Percentiles rank a stretch among this genome's conserved stretches.
Evolutionary conservation across 1,140 invertebrate genomes (phyloP).

Genomic region (Drosophila nebulosa): DNA sequence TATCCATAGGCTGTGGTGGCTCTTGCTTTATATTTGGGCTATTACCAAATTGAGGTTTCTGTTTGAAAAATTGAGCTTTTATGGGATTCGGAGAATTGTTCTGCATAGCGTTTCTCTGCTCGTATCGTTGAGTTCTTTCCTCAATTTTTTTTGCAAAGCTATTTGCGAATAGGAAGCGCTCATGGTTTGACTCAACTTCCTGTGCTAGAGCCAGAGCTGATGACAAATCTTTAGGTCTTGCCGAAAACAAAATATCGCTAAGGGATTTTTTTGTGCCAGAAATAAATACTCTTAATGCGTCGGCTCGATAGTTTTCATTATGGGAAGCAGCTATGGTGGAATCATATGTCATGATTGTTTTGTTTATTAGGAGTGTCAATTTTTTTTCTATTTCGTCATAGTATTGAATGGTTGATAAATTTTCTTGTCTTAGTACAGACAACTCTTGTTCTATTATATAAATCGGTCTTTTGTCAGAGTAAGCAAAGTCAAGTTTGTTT

Average conservation of each 20-base stretch:
- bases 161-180: too few species aligned
- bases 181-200: too few species aligned
- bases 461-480: constrained; percentile 36
- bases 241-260: background rate
- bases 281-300: constrained; percentile 9
- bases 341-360: constrained; percentile 34
- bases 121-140: too few species aligned
- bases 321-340: background rate
- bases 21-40: too few species aligned
- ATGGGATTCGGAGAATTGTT: too few species aligned
- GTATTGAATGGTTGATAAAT: constrained; percentile 5
- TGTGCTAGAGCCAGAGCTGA: too few species aligned
- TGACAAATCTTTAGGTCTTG: too few species aligned
- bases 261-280: constrained; percentile 1
- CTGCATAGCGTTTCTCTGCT: too few species aligned
- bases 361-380: constrained; percentile 26
- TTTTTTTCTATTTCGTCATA: constrained; percentile 12
- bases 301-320: constrained; percentile 13
- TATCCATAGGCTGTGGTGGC: too few species aligned
- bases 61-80: too few species aligned
- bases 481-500: constrained; percentile 22
- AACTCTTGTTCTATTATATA: constrained; percentile 35
- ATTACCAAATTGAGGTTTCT: too few species aligned
- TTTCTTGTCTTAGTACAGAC: constrained; percentile 19
- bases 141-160: too few species aligned